Conservation (phyloP, 2,113 vertebrate genomes). For the Daphoenositta chrysoptera region DNA sequence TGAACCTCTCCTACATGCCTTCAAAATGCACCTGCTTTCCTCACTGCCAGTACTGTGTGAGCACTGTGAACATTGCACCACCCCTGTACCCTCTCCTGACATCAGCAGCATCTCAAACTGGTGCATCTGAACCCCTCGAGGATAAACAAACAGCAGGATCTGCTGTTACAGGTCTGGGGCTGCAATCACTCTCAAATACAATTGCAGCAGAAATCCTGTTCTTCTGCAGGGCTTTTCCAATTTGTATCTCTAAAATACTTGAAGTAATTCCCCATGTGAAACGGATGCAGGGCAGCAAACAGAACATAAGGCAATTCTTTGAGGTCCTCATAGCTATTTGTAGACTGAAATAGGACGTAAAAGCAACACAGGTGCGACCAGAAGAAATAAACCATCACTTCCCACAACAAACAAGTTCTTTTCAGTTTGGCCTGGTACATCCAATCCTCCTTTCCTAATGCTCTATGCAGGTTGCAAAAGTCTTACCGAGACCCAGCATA, state of each 20-base stretch:
- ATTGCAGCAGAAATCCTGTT: background rate
- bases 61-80: background rate
- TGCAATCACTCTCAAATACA: background rate
- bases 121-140: background rate
- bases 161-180: background rate
- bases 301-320: background rate
- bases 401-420: background rate
- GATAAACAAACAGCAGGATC: constrained; percentile 16
- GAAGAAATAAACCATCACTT: background rate
- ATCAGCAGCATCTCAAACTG: background rate
- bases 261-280: background rate
- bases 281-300: background rate
- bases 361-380: background rate
- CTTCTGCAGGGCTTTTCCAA: background rate
- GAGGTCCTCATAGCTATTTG: background rate
- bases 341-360: background rate
- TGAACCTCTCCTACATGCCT: background rate
- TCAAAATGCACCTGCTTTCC: background rate
- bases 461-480: background rate
- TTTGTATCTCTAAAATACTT: background rate
- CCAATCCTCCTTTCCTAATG: background rate
- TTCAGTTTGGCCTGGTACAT: background rate
- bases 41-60: background rate
- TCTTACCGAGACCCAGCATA: rapidly evolving
- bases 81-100: background rate